Base-by-base conservation (phyloP, 2,113 vertebrate genomes). In the Fukomys damarensis region DNA sequence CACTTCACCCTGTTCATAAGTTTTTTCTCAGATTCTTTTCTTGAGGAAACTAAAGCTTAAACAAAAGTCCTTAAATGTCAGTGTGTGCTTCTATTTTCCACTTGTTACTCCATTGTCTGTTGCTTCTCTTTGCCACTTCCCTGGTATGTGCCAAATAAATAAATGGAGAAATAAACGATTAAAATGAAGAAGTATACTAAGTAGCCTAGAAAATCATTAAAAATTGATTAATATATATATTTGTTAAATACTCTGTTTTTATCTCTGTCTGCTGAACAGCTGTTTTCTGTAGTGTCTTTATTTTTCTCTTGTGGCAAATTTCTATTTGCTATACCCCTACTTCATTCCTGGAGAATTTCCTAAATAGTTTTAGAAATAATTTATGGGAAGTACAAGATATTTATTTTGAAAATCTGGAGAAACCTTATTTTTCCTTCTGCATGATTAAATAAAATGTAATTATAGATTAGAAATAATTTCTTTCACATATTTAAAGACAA, bases 201-300 rank as follows among this genome's bases (percentile, higher is more conserved):
- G n/a, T n/a, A n/a, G n/a, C n/a, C n/a, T n/a, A n/a, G n/a, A n/a
- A n/a, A n/a, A n/a, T n/a, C 35, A 14, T 80, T 43, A 52, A 76
- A 79, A 90, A 76, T 63, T 12, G 26, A 82, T 83, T 63, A 10
- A 65, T 92, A 91, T 79, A 22, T 58, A 66, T 46, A 49, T 17
- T 91, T 35, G 59, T 22, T 52, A 58, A 93, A 63, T 41, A 74
- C 5, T 91, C 72, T 85, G 58, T 74, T 89, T 93, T 91, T 41
- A 46, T 76, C 43, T 76, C 11, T 63, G 59, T 89, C 63, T 91
- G 56, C 28, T 84, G 14, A 88, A 68, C 19, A 68, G 58, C 49
- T 90, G 26, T 81, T 56, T 83, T 32, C 76, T 61, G 56, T 80
- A 49, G 76, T 43, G 43, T 79, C 16, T 19, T 43, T 54, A 43